Base-by-base conservation (phyloP, 2,113 vertebrate genomes). In the Hymenochirus boettgeri region DNA sequence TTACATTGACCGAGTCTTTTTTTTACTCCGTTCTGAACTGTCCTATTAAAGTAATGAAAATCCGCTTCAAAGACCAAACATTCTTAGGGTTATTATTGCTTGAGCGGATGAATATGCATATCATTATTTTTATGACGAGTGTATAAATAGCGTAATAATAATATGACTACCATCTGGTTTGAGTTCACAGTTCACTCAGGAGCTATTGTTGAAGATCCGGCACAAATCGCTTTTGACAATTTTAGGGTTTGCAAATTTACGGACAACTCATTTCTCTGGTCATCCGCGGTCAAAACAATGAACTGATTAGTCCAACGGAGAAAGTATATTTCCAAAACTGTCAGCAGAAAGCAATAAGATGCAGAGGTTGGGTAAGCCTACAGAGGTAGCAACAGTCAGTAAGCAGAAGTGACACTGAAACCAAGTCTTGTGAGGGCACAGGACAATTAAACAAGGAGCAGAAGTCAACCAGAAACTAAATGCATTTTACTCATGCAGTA, bases 41-140 rank as follows among this genome's bases (percentile, higher is more conserved):
- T 59, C 39, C 26, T 50, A 33, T 51, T 61, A 61, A 33, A 35
- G 27, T 50, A 35, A 35, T 51, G 46, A 23, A 35, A 61, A 5
- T 50, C 45, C n/a, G 18, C 46, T 61, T 61, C 46, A 47, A 51
- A 61, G 12, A 8, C 18, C 26, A 33, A 35, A 61, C 45, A 61
- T 26, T 51, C 46, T 50, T 11, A 47, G 45, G 17, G 19, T 15
- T 17, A 33, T 23, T 24, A 51, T 51, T 23, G 19, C 46, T 61
- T 35, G 33, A 50, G 46, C 31, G 46, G 31, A 35, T 24, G 26
- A 51, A 61, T 35, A 47, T 31, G 59, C 29, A 24, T 51, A 47
- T 61, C 19, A 50, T 61, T 61, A 61, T 24, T 61, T 61, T 61
- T 61, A 61, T 48, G 59, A 50, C 29, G 13, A 19, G 46, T 35